phyloP scores from a whole-genome alignment of 2,113 vertebrate species.

The Paramormyrops kingsleyae region DNA sequence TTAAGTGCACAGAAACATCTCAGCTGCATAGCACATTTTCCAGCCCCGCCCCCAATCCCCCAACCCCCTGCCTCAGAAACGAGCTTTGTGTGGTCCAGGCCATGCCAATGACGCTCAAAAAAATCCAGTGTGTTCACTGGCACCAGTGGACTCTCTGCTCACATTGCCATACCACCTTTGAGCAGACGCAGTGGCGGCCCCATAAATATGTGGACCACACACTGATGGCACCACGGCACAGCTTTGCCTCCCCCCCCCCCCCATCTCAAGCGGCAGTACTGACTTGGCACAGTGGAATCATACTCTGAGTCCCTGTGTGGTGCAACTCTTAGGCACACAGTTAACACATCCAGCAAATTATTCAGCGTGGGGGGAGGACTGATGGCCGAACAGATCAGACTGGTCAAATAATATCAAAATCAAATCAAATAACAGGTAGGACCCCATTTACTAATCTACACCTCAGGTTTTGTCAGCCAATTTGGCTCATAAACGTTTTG shows the following conservation, averaged over 20 bases:
- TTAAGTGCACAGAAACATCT: slow-evolving; percentile 19
- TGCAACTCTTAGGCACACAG: neutral
- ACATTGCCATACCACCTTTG: neutral
- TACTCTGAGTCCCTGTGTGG: neutral
- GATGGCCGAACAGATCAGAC: neutral
- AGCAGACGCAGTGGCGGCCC: slow-evolving; percentile 5
- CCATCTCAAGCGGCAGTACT: neutral
- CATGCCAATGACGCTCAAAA: slow-evolving; percentile 5
- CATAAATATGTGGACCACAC: slow-evolving; percentile 25
- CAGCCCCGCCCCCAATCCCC: neutral
- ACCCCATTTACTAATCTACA: neutral
- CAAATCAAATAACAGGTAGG: neutral
- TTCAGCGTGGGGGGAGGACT: neutral
- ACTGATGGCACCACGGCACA: neutral
- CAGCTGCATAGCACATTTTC: slow-evolving; percentile 1
- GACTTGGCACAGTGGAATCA: neutral
- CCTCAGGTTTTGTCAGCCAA: slow-evolving; percentile 28
- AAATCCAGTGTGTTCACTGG: slow-evolving; percentile 19
- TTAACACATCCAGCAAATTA: neutral
- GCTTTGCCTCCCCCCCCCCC: neutral
- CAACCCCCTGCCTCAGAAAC: neutral
- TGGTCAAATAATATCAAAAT: neutral
- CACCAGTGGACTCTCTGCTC: neutral
- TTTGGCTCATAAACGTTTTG: slow-evolving; percentile 31
- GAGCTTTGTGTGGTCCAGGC: slow-evolving; percentile 4